phyloP scores from a whole-genome alignment of 1,140 invertebrate genomes.

The Pseudobourletiella spinata region DNA sequence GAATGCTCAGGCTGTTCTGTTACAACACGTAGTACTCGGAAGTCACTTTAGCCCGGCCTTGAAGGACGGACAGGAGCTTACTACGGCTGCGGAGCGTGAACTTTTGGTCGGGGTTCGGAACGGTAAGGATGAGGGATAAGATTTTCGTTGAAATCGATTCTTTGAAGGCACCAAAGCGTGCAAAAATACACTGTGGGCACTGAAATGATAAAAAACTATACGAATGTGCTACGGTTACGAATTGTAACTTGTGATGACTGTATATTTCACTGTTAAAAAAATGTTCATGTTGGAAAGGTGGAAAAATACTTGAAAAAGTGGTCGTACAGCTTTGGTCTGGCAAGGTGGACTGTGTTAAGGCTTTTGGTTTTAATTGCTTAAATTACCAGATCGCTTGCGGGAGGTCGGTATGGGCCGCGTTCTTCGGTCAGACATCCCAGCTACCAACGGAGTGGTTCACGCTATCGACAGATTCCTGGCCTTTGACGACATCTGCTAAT shows the following conservation, averaged over 20 bases:
- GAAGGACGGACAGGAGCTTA: conserved; percentile 36
- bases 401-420: conserved; percentile 35
- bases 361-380: too few relatives aligned
- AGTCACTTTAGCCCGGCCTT: conserved; percentile 34
- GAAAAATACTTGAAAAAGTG: too few relatives aligned
- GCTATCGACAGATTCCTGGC: conserved; percentile 34
- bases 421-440: conserved; percentile 35
- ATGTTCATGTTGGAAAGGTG: too few relatives aligned
- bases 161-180: too few relatives aligned
- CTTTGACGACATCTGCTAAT: conserved; percentile 35
- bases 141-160: too few relatives aligned
- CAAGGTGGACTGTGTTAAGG: too few relatives aligned
- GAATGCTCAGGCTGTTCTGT: conserved; percentile 30
- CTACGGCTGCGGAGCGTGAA: conserved; percentile 35
- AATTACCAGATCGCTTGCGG: conserved; percentile 34
- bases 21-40: conserved; percentile 35
- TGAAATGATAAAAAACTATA: too few relatives aligned
- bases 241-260: too few relatives aligned
- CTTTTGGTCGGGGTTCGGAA: conserved; percentile 33
- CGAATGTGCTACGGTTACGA: too few relatives aligned
- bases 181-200: too few relatives aligned
- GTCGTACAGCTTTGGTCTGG: too few relatives aligned
- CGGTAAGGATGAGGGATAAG: conserved; percentile 26
- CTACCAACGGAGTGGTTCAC: conserved; percentile 36
- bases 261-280: too few relatives aligned